These are phyloP conservation scores for Polypterus senegalus DNA, from an alignment of 2,113 vertebrate species.

Conservation along the genomic window DNA sequence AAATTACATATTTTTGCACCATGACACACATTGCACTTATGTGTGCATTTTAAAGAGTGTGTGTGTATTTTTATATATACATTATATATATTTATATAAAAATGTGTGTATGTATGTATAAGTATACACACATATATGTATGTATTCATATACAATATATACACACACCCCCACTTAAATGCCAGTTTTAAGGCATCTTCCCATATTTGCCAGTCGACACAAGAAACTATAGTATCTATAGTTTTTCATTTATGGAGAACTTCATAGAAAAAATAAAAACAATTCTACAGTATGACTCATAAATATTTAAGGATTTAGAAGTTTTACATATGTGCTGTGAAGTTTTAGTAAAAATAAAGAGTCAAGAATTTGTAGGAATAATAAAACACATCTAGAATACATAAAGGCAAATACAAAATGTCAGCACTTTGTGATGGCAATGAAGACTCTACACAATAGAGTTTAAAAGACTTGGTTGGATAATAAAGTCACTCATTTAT, in stretches of 20 bases:
- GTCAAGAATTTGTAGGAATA: constrained; percentile 32
- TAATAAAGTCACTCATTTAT: constrained; percentile 13
- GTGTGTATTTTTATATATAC: no score
- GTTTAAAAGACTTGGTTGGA: constrained; percentile 6
- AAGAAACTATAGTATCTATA: constrained; percentile 31
- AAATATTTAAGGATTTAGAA: constrained; percentile 44
- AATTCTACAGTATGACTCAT: constrained; percentile 60
- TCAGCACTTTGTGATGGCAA: constrained; percentile 53
- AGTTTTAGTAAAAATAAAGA: constrained; percentile 41
- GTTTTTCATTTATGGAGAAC: constrained; percentile 26
- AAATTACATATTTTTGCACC: constrained; percentile 69
- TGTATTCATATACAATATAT: constrained; percentile 31
- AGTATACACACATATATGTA: constrained; percentile 32
- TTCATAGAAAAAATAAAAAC: constrained; percentile 42
- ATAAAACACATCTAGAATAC: constrained; percentile 38
- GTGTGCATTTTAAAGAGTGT: no score
- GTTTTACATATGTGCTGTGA: constrained; percentile 43
- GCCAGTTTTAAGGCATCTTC: constrained; percentile 44
- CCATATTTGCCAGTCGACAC: constrained; percentile 43
- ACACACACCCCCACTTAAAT: constrained; percentile 31
- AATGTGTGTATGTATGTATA: no score
- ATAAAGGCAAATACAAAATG: constrained; percentile 49
- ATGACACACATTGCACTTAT: constrained; percentile 22
- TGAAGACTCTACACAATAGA: constrained; percentile 24
- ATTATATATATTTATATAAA: no score